A percentile compares a stretch with the other conserved stretches of the same genome.
phyloP scores from a whole-genome alignment of 1,140 invertebrate genomes.

The Proales similis region DNA sequence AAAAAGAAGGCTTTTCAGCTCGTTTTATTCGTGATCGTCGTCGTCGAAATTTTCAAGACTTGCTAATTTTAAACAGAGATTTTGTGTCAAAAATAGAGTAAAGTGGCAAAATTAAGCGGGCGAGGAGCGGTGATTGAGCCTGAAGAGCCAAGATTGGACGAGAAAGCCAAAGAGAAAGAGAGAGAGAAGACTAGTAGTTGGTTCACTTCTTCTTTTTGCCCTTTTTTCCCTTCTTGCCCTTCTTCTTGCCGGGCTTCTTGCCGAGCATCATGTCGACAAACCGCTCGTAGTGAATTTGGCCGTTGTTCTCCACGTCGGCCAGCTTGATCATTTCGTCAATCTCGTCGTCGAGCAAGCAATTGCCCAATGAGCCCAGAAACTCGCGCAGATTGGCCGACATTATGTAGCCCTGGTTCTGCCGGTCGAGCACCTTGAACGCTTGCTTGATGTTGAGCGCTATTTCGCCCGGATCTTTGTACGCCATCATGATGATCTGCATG shows the following conservation, averaged over 20 bases:
- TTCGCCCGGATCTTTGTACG: conserved; percentile 6
- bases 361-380: conserved; percentile 18
- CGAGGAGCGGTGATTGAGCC: too few relatives aligned
- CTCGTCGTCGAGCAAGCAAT: conserved; percentile 30
- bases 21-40: too few relatives aligned
- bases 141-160: too few relatives aligned
- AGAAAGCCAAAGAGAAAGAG: too few relatives aligned
- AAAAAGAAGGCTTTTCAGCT: too few relatives aligned
- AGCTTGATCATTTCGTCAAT: conserved; percentile 36
- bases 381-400: conserved; percentile 29
- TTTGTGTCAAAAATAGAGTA: too few relatives aligned
- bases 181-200: too few relatives aligned
- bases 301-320: conserved; percentile 25
- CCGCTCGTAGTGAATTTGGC: conserved; percentile 28
- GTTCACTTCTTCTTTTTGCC: conserved; percentile 27
- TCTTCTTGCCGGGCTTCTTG: conserved; percentile 26
- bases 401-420: conserved; percentile 13
- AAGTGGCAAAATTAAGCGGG: too few relatives aligned
- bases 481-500: conserved; percentile 1
- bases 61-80: too few relatives aligned
- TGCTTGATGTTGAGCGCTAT: conserved; percentile 24
- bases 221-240: conserved; percentile 20
- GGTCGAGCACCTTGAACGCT: conserved; percentile 13
- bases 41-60: too few relatives aligned
- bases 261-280: conserved; percentile 36